Percentiles rank a stretch among this genome's conserved stretches.
These are phyloP conservation scores for Diadegma fenestrale DNA, from an alignment of 2,888 invertebrate genomes.

Conservation along the genomic window DNA sequence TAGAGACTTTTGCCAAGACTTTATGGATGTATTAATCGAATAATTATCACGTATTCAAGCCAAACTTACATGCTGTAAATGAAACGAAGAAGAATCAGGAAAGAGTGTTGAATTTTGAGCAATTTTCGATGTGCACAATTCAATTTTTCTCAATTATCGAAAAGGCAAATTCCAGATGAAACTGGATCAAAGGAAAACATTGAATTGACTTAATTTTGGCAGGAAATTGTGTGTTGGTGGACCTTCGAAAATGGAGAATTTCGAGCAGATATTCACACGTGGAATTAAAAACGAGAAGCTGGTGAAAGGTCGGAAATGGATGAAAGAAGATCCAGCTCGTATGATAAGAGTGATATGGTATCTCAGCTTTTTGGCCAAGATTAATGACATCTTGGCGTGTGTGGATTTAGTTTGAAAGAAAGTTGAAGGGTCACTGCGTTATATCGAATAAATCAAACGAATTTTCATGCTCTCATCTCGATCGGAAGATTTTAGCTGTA, in stretches of 20 bases:
- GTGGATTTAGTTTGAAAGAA: constrained; percentile 3
- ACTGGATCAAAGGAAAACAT: no score
- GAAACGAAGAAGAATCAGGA: no score
- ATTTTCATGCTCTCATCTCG: background rate
- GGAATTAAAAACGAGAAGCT: background rate
- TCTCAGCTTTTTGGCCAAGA: constrained; percentile 6
- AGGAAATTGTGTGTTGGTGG: no score
- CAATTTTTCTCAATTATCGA: no score
- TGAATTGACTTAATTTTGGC: no score
- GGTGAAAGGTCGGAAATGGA: background rate
- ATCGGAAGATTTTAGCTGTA: background rate
- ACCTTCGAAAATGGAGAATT: background rate
- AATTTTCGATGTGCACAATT: no score
- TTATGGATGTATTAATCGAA: constrained; percentile 1
- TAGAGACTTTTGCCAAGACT: constrained; percentile 4
- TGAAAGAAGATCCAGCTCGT: background rate
- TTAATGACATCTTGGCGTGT: constrained; percentile 7
- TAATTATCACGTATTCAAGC: background rate
- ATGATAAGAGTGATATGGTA: constrained; percentile 5
- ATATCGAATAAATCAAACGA: constrained; percentile 19
- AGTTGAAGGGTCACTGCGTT: background rate
- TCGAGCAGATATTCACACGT: background rate
- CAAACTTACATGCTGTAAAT: background rate
- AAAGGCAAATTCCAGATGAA: no score
- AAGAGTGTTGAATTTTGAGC: no score